Conservation (phyloP, 2,888 invertebrate genomes). For the Athetis lepigone region DNA sequence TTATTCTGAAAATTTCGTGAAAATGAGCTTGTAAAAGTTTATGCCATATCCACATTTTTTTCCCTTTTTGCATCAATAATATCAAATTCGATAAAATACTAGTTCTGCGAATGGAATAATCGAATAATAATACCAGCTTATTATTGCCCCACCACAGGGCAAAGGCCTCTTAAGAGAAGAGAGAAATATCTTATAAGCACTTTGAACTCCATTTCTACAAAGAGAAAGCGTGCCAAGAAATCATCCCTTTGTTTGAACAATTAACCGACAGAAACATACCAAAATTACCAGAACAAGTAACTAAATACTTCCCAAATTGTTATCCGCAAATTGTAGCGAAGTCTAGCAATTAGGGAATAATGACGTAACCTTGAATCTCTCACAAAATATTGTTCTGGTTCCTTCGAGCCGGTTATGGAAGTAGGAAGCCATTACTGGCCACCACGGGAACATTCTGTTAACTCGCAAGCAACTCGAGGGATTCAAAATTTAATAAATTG, state of each 20-base stretch:
- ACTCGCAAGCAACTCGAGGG: constrained; percentile 41
- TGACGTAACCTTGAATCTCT: constrained; percentile 39
- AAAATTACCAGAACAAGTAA: constrained; percentile 25
- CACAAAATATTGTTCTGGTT: constrained; percentile 33
- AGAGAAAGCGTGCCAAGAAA: constrained; percentile 15
- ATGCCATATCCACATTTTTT: no score
- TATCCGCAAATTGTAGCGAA: constrained; percentile 30
- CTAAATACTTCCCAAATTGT: constrained; percentile 47
- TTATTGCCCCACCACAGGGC: no score
- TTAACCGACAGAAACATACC: constrained; percentile 15
- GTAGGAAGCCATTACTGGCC: constrained; percentile 50
- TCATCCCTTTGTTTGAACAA: constrained; percentile 15
- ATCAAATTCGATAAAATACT: no score
- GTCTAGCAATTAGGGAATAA: constrained; percentile 45
- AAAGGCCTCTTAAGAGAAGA: no score
- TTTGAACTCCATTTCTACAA: background rate
- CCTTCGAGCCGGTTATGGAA: constrained; percentile 13
- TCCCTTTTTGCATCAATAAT: no score
- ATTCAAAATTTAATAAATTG: constrained; percentile 66
- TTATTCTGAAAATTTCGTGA: no score
- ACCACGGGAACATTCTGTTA: constrained; percentile 40
- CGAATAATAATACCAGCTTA: no score
- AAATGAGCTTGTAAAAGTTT: no score
- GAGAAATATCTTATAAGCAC: no score
- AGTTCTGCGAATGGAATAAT: no score